Base-by-base conservation (phyloP, 1,140 invertebrate species). In the Plectrocnemia conspersa region DNA sequence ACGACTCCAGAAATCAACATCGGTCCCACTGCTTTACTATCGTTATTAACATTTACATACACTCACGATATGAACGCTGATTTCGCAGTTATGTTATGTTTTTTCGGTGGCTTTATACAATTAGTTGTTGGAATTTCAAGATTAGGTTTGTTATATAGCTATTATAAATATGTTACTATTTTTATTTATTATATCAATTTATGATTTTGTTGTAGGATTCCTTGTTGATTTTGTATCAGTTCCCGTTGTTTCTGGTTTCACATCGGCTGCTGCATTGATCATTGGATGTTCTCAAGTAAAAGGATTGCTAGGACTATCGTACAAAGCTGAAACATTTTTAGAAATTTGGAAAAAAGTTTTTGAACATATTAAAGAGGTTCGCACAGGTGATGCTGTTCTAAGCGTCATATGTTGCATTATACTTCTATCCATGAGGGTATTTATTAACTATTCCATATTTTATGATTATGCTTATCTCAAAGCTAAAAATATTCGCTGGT, bases 221-320 rank as follows among this genome's bases (percentile, higher is more conserved):
- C 71, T 93, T 4, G 85, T 92, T 9, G 86, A 92, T 61, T 91
- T 91, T 66, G 88, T 93, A 15, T 92, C 89, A 1, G 72, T 83
- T 32, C 86, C 90, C 11, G 90, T 93, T 1, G 88, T 91, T 22
- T 85, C 82, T 46, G 89, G 89, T 1, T 93, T 93, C 64, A 93
- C 89, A 9, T 89, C 89, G 4, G 90, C 90, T 0, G 88, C 89
- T 0, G 88, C 90, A 10, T 71, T 93, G 2, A 91, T 87, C 0
- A 91, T 93, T 52, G 86, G 84, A 1, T 82, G 84, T 19, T 83
- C 87, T 1, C 90, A 94, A 72, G 73, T 93, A 7, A 93, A 88
- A 65, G 79, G 78, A 18, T 66, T 90, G 1, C 69, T 89, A 3
- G 87, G 86, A 0, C 67, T 90, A 1, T 77, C 71, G 46, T 82